Evolutionary conservation across 2,888 invertebrate species (phyloP).

Genomic region (Acleris emargana): DNA sequence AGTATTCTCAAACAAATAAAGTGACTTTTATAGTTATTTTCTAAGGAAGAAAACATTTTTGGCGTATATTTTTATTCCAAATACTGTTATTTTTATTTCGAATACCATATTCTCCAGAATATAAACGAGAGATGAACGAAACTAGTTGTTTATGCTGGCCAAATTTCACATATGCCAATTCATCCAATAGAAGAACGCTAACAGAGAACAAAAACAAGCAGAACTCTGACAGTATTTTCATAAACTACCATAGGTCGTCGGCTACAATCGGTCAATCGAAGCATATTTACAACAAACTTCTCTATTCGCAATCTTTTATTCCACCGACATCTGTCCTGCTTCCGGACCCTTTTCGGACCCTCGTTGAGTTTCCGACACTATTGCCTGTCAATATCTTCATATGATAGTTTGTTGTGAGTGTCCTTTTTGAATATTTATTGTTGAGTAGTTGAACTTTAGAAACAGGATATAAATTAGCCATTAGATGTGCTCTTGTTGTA

Average conservation of each 20-base stretch:
- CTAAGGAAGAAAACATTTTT: too few relatives aligned
- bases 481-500: too few relatives aligned
- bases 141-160: too few relatives aligned
- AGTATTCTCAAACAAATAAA: conserved; percentile 26
- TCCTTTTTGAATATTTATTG: conserved; percentile 54
- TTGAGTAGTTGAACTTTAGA: conserved; percentile 12
- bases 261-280: conserved; percentile 42
- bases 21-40: conserved; percentile 4
- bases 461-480: conserved; percentile 18
- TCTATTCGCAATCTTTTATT: conserved; percentile 63
- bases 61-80: too few relatives aligned
- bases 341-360: conserved; percentile 71
- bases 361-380: conserved; percentile 62
- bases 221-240: not conserved
- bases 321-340: conserved; percentile 68
- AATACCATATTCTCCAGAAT: too few relatives aligned
- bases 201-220: not conserved
- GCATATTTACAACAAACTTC: conserved; percentile 51
- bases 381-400: conserved; percentile 74
- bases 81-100: too few relatives aligned
- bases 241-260: not conserved
- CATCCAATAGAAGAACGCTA: not conserved
- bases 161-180: not conserved
- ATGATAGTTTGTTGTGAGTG: conserved; percentile 60
- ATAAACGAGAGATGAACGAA: too few relatives aligned